Evolutionary conservation across 2,113 vertebrate species (phyloP), one percentile per base, ranked within the genome.

Genomic region (Cyanoramphus novaezelandiae): DNA sequence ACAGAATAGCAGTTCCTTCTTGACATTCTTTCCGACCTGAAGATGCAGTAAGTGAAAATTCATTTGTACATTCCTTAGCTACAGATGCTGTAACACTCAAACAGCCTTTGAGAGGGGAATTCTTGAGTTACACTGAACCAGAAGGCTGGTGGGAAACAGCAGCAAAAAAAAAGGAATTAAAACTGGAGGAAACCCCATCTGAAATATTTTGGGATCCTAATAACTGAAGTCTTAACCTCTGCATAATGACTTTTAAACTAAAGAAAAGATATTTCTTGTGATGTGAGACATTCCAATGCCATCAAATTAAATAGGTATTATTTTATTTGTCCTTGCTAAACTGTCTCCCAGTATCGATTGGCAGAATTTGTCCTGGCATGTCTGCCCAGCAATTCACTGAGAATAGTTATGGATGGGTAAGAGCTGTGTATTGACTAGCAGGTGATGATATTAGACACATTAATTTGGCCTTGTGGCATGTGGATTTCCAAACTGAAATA

Each of bases 1-100:
- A 46, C 28, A 77, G 83, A 93, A 89, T 46, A 78, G 43, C 83
- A 35, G 46, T 78, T 88, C 92, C 89, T 91, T 83, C 83, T 84
- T 67, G 83, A 19, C 52, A 19, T 71, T 91, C 72, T 86, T 52
- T 35, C 52, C 65, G 65, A 91, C 74, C 33, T 68, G 41, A 75
- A 90, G 69, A 67, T 41, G 29, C 37, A 52, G 55, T 25, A 17
- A 71, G 18, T 21, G n/a, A 60, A 67, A 77, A 77, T 14, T 47
- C 62, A 90, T 18, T 55, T 57, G 46, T 3, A 43, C 28, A 57
- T 44, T 65, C 68, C 49, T 59, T n/a, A 60, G 82, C 49, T 37
- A 59, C 69, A 94, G 57, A 60, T 44, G 75, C 27, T 60, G 5
- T 43, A 76, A 50, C 24, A 35, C 43, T 71, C 23, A 24, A 91